Evolutionary conservation across 92 coral and sea anemone species (phyloP), one percentile per base, ranked within the genome.

Genomic region (Palythoa heliodiscus): DNA sequence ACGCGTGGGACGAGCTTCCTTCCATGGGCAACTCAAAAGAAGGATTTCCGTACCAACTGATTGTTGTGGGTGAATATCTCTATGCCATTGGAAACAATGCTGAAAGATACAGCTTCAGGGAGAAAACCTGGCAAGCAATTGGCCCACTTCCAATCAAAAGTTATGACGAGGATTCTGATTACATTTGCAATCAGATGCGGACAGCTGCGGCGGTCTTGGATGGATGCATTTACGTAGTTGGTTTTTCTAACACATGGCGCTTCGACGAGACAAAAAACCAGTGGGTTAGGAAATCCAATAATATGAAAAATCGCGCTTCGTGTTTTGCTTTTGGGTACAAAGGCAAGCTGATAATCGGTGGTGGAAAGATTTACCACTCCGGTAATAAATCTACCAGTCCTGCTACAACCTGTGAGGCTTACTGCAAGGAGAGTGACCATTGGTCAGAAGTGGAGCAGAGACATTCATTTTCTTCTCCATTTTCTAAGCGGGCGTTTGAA

Each of bases 361-460:
- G 52, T 15, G 76, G 52, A 71, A 11, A 0, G 13, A 15, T 5
- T 14, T 14, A 16, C 1, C n/a, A n/a, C n/a, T n/a, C n/a, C n/a
- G n/a, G n/a, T n/a, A 14, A 20, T 13, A 0, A 2, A 16, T 20
- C 20, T 1, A 0, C 0, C 9, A 22, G 0, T 7, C 0, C 12
- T 39, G 9, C 22, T 17, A 40, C 2, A 11, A n/a, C 38, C 1
- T 40, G 39, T 71, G 76, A 71, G 16, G 52, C 22, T 39, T 71
- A 71, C 76, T 71, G 54, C 54, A 71, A 71, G 25, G 53, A 71
- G 76, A 71, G 11, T 40, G 13, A 71, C 76, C 52, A 4, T 12
- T 40, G 52, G 76, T 71, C 52, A 15, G 54, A 37, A 40, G 76
- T 71, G 10, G 3, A 13, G 19, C 76, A 71, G 76, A 71, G 14